Conservation (phyloP, 2,888 invertebrate species). For the Ichneumon xanthorius region DNA sequence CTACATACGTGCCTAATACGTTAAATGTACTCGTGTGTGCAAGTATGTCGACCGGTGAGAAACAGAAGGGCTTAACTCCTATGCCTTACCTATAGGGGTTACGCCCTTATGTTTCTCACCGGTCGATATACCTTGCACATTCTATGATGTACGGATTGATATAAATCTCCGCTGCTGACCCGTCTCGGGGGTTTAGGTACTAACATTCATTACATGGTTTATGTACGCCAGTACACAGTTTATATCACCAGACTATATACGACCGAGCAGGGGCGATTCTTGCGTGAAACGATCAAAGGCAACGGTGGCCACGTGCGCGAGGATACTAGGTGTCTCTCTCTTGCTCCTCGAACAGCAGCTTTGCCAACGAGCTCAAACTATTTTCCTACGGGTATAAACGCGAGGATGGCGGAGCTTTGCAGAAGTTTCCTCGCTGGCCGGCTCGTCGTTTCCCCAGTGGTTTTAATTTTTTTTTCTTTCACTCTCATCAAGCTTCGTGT, state of each 20-base stretch:
- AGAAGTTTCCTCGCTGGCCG: neutral
- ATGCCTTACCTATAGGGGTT: neutral
- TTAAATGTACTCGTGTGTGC: too few relatives aligned
- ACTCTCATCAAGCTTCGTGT: too few relatives aligned
- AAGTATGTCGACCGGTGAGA: too few relatives aligned
- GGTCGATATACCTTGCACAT: slow-evolving; percentile 8
- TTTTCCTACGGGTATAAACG: slow-evolving; percentile 30
- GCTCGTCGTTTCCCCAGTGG: neutral
- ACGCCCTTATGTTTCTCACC: slow-evolving; percentile 14
- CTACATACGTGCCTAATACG: too few relatives aligned
- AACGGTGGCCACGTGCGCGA: slow-evolving; percentile 46
- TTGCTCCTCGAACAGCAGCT: slow-evolving; percentile 9
- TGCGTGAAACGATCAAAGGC: slow-evolving; percentile 80
- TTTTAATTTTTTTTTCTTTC: too few relatives aligned
- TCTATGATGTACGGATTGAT: slow-evolving; percentile 4
- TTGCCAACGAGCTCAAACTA: slow-evolving; percentile 29
- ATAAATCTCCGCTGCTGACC: slow-evolving; percentile 41
- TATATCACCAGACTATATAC: slow-evolving; percentile 9
- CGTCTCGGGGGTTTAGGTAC: slow-evolving; percentile 21
- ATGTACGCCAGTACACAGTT: neutral
- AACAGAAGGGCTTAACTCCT: too few relatives aligned
- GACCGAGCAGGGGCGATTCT: slow-evolving; percentile 70
- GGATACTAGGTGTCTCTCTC: slow-evolving; percentile 13
- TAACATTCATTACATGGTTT: slow-evolving; percentile 22
- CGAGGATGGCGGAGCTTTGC: neutral